These are phyloP conservation scores for Notoglanidium macrostoma DNA, from an alignment of 2,797 vertebrate species.

Conservation along the genomic window DNA sequence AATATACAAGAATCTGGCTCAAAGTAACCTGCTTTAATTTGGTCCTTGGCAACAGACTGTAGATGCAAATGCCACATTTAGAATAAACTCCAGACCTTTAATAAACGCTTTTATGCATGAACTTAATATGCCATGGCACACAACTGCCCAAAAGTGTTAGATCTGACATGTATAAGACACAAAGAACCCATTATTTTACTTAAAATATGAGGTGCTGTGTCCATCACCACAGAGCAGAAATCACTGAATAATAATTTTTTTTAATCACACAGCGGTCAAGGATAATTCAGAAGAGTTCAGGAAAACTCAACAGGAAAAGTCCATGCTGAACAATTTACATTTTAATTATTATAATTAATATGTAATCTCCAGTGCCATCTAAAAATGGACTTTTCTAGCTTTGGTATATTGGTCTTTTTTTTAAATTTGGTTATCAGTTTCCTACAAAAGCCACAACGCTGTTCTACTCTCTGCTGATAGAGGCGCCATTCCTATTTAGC, in stretches of 20 bases:
- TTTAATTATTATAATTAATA: neutral
- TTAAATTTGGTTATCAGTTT: neutral
- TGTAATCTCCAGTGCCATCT: neutral
- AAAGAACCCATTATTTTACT: neutral
- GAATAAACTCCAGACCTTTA: neutral
- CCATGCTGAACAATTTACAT: neutral
- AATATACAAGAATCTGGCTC: neutral
- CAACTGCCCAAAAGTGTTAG: neutral
- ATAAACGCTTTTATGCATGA: neutral
- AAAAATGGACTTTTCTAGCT: neutral
- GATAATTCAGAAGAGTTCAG: neutral
- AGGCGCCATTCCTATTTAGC: neutral
- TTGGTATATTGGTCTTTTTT: neutral
- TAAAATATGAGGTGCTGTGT: neutral
- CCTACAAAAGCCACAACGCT: neutral
- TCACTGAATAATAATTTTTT: neutral
- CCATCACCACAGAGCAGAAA: neutral
- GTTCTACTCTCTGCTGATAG: neutral
- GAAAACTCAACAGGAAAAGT: neutral
- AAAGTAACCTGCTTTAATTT: neutral
- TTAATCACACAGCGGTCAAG: neutral
- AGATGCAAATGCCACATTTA: neutral
- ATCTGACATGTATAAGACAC: neutral
- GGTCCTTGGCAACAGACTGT: no score
- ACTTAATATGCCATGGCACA: slow-evolving; percentile 21